Percentiles rank a stretch among this genome's conserved stretches.
Conservation (phyloP, 2,797 vertebrate genomes). For the Zenarchopterus dispar region DNA sequence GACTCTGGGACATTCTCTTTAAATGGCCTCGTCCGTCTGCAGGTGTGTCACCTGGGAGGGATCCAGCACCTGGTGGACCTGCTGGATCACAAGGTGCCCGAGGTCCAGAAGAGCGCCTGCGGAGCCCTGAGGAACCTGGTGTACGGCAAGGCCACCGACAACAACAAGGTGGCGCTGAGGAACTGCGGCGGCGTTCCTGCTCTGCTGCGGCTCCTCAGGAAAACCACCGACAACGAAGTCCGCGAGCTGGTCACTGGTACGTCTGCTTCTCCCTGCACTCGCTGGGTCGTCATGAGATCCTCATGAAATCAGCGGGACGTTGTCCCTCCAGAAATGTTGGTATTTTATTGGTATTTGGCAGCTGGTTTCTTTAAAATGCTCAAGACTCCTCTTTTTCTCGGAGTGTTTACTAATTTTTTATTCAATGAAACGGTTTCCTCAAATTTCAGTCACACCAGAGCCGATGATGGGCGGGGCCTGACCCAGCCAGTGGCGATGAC, state of each 20-base stretch:
- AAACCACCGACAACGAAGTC: slow-evolving; percentile 92
- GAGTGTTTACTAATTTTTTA: no score
- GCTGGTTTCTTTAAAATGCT: no score
- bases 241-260: slow-evolving; percentile 95
- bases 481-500: no score
- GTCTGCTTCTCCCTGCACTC: slow-evolving; percentile 14
- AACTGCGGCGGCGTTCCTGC: slow-evolving; percentile 96
- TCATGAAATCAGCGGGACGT: no score
- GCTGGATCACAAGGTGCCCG: slow-evolving; percentile 92
- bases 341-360: no score
- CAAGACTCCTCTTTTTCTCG: no score
- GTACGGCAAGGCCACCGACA: slow-evolving; percentile 95
- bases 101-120: slow-evolving; percentile 96
- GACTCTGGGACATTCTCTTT: not conserved
- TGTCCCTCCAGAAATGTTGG: no score
- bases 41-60: slow-evolving; percentile 95
- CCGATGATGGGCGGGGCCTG: no score
- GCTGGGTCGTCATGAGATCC: no score
- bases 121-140: slow-evolving; percentile 96
- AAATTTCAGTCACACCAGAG: no score
- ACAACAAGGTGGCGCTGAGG: slow-evolving; percentile 98
- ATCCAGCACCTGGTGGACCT: slow-evolving; percentile 97
- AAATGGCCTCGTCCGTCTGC: slow-evolving; percentile 2
- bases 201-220: slow-evolving; percentile 91
- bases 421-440: no score